These are phyloP conservation scores for Cepaea hortensis DNA, from an alignment of 2,888 invertebrate species.

Conservation along the genomic window DNA sequence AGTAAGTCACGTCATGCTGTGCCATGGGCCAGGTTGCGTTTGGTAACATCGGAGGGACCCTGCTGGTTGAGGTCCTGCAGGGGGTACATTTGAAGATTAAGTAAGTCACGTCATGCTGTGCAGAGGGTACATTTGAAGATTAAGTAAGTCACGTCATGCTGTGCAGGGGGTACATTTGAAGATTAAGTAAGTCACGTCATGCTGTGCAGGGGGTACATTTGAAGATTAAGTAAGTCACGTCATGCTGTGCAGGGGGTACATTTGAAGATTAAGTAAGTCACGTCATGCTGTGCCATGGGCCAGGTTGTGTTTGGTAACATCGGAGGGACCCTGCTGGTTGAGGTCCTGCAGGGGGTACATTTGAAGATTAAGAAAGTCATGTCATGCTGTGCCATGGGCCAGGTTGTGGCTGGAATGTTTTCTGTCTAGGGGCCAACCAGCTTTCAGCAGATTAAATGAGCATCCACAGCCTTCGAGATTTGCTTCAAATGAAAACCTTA, in stretches of 20 bases:
- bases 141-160: constrained; percentile 80
- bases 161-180: no score
- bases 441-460: no score
- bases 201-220: no score
- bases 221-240: no score
- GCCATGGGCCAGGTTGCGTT: constrained; percentile 76
- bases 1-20: constrained; percentile 78
- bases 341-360: constrained; percentile 90
- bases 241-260: no score
- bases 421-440: no score
- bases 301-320: constrained; percentile 83
- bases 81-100: constrained; percentile 93
- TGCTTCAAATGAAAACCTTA: no score
- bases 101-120: constrained; percentile 77
- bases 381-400: no score
- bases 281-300: no score
- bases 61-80: constrained; percentile 88
- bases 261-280: constrained; percentile 87
- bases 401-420: no score
- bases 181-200: no score
- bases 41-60: constrained; percentile 89
- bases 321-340: constrained; percentile 89
- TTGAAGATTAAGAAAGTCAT: constrained; percentile 87
- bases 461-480: no score
- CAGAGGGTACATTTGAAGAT: constrained; percentile 89